Conservation (phyloP, 2,113 vertebrate species). For the Atherinomorus stipes region DNA sequence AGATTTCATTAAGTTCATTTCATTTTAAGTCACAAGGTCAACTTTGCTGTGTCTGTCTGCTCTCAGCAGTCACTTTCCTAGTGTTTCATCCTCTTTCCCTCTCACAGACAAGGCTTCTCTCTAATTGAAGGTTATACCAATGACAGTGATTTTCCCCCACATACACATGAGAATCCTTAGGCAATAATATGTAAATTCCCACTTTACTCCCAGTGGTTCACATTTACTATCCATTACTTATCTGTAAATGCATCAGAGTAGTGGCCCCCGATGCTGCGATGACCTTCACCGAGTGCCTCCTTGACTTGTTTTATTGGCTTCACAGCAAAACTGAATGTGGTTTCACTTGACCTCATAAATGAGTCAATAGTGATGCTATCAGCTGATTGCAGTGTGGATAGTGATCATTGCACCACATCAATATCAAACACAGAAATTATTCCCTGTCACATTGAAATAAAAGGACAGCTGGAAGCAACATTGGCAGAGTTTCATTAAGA, state of each 20-base stretch:
- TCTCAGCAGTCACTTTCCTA: no score
- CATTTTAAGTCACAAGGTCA: no score
- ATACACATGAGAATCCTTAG: slow-evolving; percentile 45
- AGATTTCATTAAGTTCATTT: no score
- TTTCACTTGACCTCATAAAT: slow-evolving; percentile 52
- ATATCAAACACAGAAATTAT: slow-evolving; percentile 20
- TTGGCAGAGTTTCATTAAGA: no score
- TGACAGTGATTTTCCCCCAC: background rate
- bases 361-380: slow-evolving; percentile 41
- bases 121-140: background rate
- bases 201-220: slow-evolving; percentile 12
- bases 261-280: background rate
- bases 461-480: no score
- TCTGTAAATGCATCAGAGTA: slow-evolving; percentile 9
- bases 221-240: background rate
- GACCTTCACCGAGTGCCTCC: slow-evolving; percentile 41
- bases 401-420: slow-evolving; percentile 26
- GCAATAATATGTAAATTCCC: slow-evolving; percentile 53
- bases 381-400: slow-evolving; percentile 18
- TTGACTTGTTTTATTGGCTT: slow-evolving; percentile 36
- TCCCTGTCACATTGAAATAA: no score
- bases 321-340: slow-evolving; percentile 27
- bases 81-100: no score
- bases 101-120: background rate
- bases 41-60: no score